Base-by-base conservation (phyloP, 2,113 vertebrate genomes). In the Corythoichthys intestinalis region DNA sequence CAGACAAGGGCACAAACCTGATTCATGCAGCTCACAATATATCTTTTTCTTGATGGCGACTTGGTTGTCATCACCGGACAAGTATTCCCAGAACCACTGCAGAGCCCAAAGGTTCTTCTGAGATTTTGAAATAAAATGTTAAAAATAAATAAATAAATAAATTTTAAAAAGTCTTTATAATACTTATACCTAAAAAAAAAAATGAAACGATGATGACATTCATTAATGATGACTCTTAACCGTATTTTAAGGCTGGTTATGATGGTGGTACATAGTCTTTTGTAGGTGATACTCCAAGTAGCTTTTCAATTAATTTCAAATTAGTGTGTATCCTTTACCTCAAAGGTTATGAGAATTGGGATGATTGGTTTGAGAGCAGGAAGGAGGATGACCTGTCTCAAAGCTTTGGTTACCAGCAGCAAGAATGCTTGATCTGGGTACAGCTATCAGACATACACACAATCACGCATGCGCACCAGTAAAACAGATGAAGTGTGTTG, bases 361-460 rank as follows among this genome's bases (percentile, higher is more conserved):
- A 90, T 48, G 12, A 67, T 57, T 7, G 90, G 87, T 50, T 2
- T 64, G 39, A 91, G 67, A 39, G 65, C 1, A 1, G 41, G 62
- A 1, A 52, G 0, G 3, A 73, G 8, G 47, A 91, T 84, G 11
- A 80, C 79, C 12, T 62, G 2, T 11, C 52, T 34, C 47, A 92
- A 79, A 67, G 87, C 89, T 48, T 83, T 86, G 0, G 83, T 90
- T 7, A 85, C 81, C 74, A 92, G 59, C 20, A 92, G 80, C 71
- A 92, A 53, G 74, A 90, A 37, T 9, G 89, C 84, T 73, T 92
- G 90, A 52, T 89, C 76, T 10, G 87, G 82, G 69, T 88, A 88
- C 20, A 53, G 69, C 90, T 91, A 82, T 0, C 12, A 47, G 72
- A 37, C 34, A 3, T 11, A 44, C 34, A 2, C 10, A 14, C 3